Base-by-base conservation (phyloP, 1,140 invertebrate genomes). In the Wiebesia pumilae region DNA sequence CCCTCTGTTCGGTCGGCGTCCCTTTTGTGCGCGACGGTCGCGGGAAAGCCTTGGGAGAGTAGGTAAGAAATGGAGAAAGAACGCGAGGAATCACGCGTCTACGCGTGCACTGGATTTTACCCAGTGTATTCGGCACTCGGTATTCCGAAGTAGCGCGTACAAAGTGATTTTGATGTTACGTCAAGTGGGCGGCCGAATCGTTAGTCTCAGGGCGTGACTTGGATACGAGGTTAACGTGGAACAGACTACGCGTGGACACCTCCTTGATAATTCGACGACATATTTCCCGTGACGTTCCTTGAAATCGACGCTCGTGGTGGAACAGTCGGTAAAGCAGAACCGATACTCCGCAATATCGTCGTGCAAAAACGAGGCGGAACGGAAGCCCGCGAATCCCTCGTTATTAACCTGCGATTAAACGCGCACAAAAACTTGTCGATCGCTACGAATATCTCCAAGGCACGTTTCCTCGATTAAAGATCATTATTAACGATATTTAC, bases 161-260 rank as follows among this genome's bases (percentile, higher is more conserved):
- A 40, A 75, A 43, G 38, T 75, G 71, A 75, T 75, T 75, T 75
- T 75, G 38, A 75, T 43, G 71, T 75, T 27, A 75, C n/a, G 71
- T 75, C 43, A 75, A 75, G 71, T 40, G 38, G 71, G n/a, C 3
- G n/a, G n/a, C 30, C 24, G 71, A 75, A 75, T 75, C n/a, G 30
- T 75, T 43, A 43, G 71, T 75, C n/a, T 43, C 71, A 24, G 19
- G 71, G 38, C 71, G 71, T 75, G 71, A 75, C 71, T 75, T n/a
- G 71, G 0, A 16, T 75, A n/a, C 38, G 40, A 19, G 19, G 35
- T 43, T 75, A 75, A 75, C 43, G 27, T 43, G 30, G 19, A 40
- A 40, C 21, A 7, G 7, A 4, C 24, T 75, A 40, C 38, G 19
- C 14, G 71, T 75, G n/a, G 21, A 75, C 24, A 43, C 69, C 35